Conservation (phyloP, 2,113 vertebrate species). For the Equus quagga region DNA sequence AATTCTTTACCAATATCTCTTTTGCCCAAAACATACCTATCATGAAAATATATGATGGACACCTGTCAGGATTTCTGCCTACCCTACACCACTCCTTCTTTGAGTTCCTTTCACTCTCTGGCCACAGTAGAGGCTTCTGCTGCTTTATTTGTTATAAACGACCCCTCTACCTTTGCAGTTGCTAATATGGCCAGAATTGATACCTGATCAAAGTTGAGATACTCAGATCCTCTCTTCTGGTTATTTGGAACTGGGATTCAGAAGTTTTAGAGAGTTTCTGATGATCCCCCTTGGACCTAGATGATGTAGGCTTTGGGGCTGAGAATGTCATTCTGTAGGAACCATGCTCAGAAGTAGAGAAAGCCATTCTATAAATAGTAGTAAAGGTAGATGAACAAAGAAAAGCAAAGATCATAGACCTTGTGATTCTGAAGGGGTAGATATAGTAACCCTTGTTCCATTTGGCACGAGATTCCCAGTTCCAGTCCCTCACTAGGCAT, state of each 20-base stretch:
- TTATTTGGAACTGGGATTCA: not conserved
- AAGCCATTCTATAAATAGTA: not conserved
- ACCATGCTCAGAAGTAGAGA: not conserved
- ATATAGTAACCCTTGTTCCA: not conserved
- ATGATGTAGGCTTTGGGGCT: not conserved
- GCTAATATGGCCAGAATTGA: not conserved
- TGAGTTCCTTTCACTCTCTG: not conserved
- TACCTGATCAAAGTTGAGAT: not conserved
- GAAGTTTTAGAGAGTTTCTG: not conserved
- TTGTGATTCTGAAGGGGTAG: not conserved
- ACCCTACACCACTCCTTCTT: not conserved
- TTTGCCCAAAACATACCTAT: not conserved
- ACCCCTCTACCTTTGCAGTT: not conserved
- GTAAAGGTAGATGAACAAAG: not conserved
- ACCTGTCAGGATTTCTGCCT: not conserved
- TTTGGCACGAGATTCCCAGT: not conserved
- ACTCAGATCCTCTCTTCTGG: not conserved
- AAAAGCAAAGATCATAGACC: not conserved
- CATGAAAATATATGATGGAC: not conserved
- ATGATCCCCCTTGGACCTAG: not conserved
- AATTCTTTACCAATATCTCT: not conserved
- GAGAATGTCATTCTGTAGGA: not conserved
- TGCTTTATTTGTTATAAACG: not conserved
- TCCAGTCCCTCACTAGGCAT: not conserved
- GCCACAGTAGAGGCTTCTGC: not conserved